Base-by-base conservation (phyloP, 2,888 invertebrate genomes). In the Endomychus coccineus region DNA sequence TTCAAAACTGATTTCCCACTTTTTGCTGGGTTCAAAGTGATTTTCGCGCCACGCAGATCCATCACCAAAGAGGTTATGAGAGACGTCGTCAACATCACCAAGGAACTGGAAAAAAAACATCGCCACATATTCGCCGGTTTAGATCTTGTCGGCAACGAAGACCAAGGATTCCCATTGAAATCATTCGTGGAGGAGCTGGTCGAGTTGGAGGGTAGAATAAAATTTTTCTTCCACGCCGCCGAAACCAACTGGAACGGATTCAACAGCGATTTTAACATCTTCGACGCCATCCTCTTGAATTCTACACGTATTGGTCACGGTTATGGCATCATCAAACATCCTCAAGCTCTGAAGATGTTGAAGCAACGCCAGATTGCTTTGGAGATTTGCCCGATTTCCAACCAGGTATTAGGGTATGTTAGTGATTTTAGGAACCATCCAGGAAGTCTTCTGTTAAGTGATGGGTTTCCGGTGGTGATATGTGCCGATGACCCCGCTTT, bases 81-180 rank as follows among this genome's bases (percentile, higher is more conserved):
- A 0, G 16, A 34, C 3, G 58, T 52, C 16, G 29, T 61, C 2
- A 5, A 34, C 2, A 51, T 33, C 0, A 42, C 52, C 1, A 23
- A 36, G 2, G 35, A 56, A 12, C 36, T 77, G 11, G 70, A 74
- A 58, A 52, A 50, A 1, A 56, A 64, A 5, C 75, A 77, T 58
- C 80, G 84, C 0, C 70, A 78, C 9, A 73, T 78, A 40, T 68
- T 87, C 21, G 80, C 78, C 14, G 88, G 87, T 4, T 85, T 87
- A 46, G 88, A 88, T 66, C 68, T 89, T 39, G 84, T 87, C 0
- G 86, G 86, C 0, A 80, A 82, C 52, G 88, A 88, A 59, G 86
- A 87, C 51, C 56, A 66, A 28, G 84, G 85, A 0, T 62, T 66
- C 19, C 77, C 82, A 0, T 58, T 87, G 0, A 58, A 71, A 22